Base-by-base conservation (phyloP, 2,888 invertebrate genomes). In the Protophormia terraenovae region DNA sequence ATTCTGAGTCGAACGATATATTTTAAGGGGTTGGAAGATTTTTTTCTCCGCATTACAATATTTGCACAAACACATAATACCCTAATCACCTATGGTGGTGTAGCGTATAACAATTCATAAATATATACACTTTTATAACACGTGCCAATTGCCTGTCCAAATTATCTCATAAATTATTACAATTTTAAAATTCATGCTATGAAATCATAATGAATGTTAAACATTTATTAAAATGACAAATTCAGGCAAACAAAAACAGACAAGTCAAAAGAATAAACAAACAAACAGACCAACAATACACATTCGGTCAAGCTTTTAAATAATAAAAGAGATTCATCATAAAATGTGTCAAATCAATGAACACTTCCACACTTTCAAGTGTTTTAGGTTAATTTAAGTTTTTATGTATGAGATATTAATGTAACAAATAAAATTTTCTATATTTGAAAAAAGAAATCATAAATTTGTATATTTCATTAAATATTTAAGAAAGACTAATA, bases 301-400 rank as follows among this genome's bases (percentile, higher is more conserved):
- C 41, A 24, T 0, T 6, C 24, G 38, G 69, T 55, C 38, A 41
- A 3, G 38, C 29, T 22, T 38, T 41, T 41, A 0, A 8, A 22
- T 27, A 24, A 19, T 38, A 6, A 78, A 69, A 69, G 7, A 62
- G 7, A 62, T 50, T 62, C 14, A 38, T 47, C 19, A 53, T 32
- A 38, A 71, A 29, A 41, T 71, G 29, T 53, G 29, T 53, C 12
- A 78, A 38, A 78, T 41, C 29, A 58, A 24, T 66, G 8, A 62
- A 58, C 32, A 67, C 32, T 71, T 78, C 24, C 60, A 60, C 35
- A 69, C 27, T 27, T 62, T 69, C 19, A 50, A 10, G 14, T 27
- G 22, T 78, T 60, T 27, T 38, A 16, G 47, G 19, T 27, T 27
- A 47, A 19, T 29, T 66, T 19, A 16, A 5, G 2, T 4, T 19